These are phyloP conservation scores for Tonatia bakeri DNA, from an alignment of 2,113 vertebrate species.

Conservation along the genomic window DNA sequence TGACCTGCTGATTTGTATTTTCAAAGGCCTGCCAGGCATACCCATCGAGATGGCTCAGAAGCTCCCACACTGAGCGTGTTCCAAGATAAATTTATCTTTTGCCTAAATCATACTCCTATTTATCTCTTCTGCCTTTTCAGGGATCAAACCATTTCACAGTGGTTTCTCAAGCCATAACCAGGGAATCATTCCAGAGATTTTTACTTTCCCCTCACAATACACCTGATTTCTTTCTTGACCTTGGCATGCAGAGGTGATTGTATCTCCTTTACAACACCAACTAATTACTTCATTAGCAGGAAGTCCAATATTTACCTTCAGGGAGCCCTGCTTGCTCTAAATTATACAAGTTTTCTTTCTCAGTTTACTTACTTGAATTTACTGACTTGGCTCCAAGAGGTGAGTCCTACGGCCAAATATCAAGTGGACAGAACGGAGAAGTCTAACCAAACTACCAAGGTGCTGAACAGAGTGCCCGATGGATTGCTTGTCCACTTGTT, in stretches of 20 bases:
- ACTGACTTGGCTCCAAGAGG: not conserved
- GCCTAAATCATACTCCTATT: not conserved
- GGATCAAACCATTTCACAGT: not conserved
- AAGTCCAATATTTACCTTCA: not conserved
- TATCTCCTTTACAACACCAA: not conserved
- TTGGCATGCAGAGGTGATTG: not conserved
- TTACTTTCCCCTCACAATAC: not conserved
- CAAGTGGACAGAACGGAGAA: not conserved
- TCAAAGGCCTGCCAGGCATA: not conserved
- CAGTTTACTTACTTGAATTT: not conserved
- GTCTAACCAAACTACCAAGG: not conserved
- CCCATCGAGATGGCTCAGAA: not conserved
- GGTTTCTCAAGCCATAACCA: not conserved
- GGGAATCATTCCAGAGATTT: not conserved
- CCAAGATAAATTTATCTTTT: not conserved
- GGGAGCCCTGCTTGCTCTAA: not conserved
- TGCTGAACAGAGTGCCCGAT: not conserved
- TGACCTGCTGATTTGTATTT: not conserved
- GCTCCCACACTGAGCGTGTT: not conserved
- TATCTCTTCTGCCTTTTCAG: not conserved
- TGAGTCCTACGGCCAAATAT: not conserved
- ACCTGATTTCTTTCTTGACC: not conserved
- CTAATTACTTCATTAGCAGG: not conserved
- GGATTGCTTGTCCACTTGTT: too few species aligned
- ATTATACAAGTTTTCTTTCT: not conserved